Percentiles rank a stretch among this genome's conserved stretches.
Evolutionary conservation across 2,113 vertebrate species (phyloP).

Genomic region (Salvelinus fontinalis): DNA sequence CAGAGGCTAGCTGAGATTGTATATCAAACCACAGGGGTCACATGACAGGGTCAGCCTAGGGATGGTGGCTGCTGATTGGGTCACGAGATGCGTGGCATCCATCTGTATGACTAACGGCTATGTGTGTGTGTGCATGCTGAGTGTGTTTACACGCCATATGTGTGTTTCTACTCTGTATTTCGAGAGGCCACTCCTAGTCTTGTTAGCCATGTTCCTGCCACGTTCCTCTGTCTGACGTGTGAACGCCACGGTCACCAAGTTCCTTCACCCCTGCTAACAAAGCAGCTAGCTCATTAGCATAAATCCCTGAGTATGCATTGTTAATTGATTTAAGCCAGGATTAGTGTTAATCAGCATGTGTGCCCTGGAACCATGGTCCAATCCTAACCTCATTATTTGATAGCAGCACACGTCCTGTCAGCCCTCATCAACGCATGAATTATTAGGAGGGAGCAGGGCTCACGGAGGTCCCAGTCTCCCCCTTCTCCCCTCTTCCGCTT

Average conservation of each 20-base stretch:
- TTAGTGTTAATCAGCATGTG: constrained; percentile 29
- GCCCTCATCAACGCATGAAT: constrained; percentile 67
- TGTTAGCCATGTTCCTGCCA: too few species aligned
- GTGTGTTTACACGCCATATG: too few species aligned
- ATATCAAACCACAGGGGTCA: constrained; percentile 8
- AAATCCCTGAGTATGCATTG: not conserved
- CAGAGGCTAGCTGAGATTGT: not conserved
- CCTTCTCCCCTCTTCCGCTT: too few species aligned
- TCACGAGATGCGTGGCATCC: too few species aligned
- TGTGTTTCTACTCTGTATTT: too few species aligned
- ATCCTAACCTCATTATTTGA: constrained; percentile 34
- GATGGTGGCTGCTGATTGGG: too few species aligned
- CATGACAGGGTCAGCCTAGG: constrained; percentile 9
- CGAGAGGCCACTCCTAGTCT: too few species aligned
- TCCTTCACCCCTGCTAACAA: not conserved
- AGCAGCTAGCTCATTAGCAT: constrained; percentile 7
- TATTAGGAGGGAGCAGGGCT: constrained; percentile 52
- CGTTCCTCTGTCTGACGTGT: too few species aligned
- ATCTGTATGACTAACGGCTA: too few species aligned
- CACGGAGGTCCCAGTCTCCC: constrained; percentile 24
- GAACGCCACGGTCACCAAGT: too few species aligned
- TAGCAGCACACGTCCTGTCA: constrained; percentile 68
- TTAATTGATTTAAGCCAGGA: constrained; percentile 33
- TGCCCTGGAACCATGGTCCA: constrained; percentile 20
- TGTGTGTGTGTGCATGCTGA: too few species aligned